Conservation (phyloP, 2,888 invertebrate genomes). For the Cyrtodaria siliqua region DNA sequence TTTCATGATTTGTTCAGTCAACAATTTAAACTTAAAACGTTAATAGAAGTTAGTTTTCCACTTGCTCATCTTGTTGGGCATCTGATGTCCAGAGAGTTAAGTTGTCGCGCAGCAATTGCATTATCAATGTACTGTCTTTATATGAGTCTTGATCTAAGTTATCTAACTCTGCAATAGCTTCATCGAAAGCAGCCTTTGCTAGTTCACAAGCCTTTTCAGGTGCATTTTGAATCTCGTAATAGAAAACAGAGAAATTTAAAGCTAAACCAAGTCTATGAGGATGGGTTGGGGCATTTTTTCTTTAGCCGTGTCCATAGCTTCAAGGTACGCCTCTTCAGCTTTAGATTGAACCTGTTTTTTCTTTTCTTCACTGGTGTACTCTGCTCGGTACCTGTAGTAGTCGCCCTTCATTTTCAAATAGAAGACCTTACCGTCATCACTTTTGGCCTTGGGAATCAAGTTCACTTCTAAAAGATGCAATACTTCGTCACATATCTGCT, state of each 20-base stretch:
- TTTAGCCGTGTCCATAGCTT: constrained; percentile 99
- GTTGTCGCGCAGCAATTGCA: constrained; percentile 95
- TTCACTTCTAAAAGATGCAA: constrained; percentile 98
- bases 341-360: constrained; percentile 78
- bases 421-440: constrained; percentile 99
- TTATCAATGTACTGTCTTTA: constrained; percentile 99
- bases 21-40: not conserved
- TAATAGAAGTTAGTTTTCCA: constrained; percentile 49
- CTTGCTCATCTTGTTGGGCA: constrained; percentile 88
- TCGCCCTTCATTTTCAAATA: constrained; percentile 99
- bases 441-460: constrained; percentile 99
- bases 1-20: not conserved
- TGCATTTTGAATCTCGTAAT: constrained; percentile 99
- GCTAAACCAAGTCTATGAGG: constrained; percentile 99
- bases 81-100: constrained; percentile 97
- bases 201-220: constrained; percentile 99
- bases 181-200: constrained; percentile 99
- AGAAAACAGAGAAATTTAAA: constrained; percentile 99
- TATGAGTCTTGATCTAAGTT: constrained; percentile 99
- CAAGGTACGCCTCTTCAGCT: constrained; percentile 85
- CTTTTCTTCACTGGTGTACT: constrained; percentile 99
- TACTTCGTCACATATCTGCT: constrained; percentile 99
- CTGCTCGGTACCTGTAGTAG: constrained; percentile 99
- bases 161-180: constrained; percentile 99
- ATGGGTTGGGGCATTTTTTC: constrained; percentile 99